Conservation (phyloP, 2,888 invertebrate species). For the Empis livida region DNA sequence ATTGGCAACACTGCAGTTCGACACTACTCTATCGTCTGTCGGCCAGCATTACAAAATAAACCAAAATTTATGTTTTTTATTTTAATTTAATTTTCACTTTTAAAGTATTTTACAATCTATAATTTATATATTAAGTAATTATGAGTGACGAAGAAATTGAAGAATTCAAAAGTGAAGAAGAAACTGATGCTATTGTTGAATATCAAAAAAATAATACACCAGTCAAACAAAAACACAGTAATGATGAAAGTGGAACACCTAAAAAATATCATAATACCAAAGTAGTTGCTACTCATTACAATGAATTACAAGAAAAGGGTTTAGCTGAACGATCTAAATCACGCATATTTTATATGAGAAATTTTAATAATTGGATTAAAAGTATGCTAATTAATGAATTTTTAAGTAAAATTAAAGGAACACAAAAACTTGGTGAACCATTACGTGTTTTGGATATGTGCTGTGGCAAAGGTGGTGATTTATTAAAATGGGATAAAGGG, state of each 20-base stretch:
- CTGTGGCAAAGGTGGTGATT: conserved; percentile 97
- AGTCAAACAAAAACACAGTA: background rate
- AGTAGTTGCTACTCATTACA: conserved; percentile 85
- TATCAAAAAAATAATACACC: background rate
- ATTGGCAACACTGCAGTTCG: no score
- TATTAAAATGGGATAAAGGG: conserved; percentile 89
- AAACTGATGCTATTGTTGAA: background rate
- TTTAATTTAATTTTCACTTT: no score
- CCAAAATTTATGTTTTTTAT: no score
- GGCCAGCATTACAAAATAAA: no score
- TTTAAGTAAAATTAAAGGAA: conserved; percentile 49
- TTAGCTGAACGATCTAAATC: conserved; percentile 70
- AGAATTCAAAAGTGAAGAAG: background rate
- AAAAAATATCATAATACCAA: conserved; percentile 19
- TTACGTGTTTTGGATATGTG: conserved; percentile 82
- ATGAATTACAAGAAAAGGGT: conserved; percentile 73
- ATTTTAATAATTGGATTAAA: conserved; percentile 99
- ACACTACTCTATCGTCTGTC: no score
- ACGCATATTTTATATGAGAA: conserved; percentile 84
- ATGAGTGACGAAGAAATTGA: background rate
- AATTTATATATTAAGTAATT: background rate
- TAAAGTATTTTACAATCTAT: no score
- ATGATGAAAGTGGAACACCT: no score
- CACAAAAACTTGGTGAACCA: conserved; percentile 50
- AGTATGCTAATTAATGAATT: conserved; percentile 85